Conservation (phyloP, 2,113 vertebrate species). For the Thymallus thymallus region DNA sequence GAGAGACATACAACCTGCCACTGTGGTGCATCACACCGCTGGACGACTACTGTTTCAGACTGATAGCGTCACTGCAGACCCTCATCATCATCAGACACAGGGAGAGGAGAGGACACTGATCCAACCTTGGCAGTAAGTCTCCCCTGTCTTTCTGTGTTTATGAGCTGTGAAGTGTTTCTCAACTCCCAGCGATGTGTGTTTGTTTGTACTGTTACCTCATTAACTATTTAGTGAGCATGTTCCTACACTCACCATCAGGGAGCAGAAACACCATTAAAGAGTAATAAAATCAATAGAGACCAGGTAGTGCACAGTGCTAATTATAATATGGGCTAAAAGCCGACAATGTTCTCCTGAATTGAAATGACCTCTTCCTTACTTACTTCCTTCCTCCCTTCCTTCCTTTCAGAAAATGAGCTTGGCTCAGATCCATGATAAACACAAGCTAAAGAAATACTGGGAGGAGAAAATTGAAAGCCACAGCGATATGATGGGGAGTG, state of each 20-base stretch:
- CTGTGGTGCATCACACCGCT: too few species aligned
- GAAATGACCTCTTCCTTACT: neutral
- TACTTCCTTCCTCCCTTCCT: neutral
- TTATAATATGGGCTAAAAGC: too few species aligned
- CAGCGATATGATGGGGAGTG: constrained; percentile 35
- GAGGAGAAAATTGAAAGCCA: constrained; percentile 57
- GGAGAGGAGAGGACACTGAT: neutral
- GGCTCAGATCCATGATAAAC: constrained; percentile 52
- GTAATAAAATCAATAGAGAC: neutral
- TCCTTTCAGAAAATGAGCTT: constrained; percentile 46
- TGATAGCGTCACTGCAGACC: too few species aligned
- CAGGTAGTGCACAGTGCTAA: too few species aligned
- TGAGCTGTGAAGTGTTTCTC: neutral
- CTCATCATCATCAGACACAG: neutral
- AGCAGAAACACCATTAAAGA: neutral
- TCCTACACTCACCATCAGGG: neutral
- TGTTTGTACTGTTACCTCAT: neutral
- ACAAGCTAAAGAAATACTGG: constrained; percentile 51
- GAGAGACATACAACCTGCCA: too few species aligned
- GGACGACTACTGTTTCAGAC: too few species aligned
- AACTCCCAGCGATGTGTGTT: neutral
- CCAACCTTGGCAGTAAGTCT: constrained; percentile 15
- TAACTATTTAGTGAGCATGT: neutral
- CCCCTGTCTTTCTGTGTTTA: neutral
- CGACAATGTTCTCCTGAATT: constrained; percentile 1